A percentile compares a stretch with the other conserved stretches of the same genome.
Evolutionary conservation across 2,888 invertebrate species (phyloP).

Genomic region (Linnaemya vulpina): DNA sequence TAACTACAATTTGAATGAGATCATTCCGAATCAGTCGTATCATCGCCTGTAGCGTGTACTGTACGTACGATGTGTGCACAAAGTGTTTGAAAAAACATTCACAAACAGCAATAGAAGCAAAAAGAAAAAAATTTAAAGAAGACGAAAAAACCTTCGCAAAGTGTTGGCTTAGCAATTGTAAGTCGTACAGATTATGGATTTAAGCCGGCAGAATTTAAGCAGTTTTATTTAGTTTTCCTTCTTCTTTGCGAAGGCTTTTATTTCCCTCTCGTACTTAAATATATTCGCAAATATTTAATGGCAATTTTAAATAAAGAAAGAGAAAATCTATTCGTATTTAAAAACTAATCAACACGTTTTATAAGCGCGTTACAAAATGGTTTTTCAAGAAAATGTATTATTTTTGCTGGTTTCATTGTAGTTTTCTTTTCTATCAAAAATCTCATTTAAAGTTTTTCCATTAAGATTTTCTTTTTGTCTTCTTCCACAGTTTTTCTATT

Average conservation of each 20-base stretch:
- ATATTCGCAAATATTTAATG: slow-evolving; percentile 44
- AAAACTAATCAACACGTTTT: slow-evolving; percentile 62
- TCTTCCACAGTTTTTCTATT: slow-evolving; percentile 45
- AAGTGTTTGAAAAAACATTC: slow-evolving; percentile 29
- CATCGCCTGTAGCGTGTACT: background rate
- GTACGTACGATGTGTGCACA: background rate
- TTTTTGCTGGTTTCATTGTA: background rate
- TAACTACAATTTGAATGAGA: background rate
- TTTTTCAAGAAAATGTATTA: background rate
- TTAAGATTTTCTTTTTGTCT: slow-evolving; percentile 44
- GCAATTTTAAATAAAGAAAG: slow-evolving; percentile 27
- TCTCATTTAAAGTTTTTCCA: slow-evolving; percentile 72
- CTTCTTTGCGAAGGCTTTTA: background rate
- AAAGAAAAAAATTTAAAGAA: background rate
- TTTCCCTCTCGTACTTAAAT: background rate
- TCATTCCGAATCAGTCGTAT: background rate
- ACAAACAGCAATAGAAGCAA: background rate
- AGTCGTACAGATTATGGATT: slow-evolving; percentile 58
- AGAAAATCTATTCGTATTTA: background rate
- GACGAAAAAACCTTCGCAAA: slow-evolving; percentile 18
- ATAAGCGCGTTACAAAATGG: slow-evolving; percentile 16
- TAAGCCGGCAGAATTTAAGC: slow-evolving; percentile 50
- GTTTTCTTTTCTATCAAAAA: slow-evolving; percentile 60
- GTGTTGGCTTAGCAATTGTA: slow-evolving; percentile 67
- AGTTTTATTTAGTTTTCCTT: slow-evolving; percentile 38